Base-by-base conservation (phyloP, 1,140 invertebrate genomes). In the Paracyclopina nana region DNA sequence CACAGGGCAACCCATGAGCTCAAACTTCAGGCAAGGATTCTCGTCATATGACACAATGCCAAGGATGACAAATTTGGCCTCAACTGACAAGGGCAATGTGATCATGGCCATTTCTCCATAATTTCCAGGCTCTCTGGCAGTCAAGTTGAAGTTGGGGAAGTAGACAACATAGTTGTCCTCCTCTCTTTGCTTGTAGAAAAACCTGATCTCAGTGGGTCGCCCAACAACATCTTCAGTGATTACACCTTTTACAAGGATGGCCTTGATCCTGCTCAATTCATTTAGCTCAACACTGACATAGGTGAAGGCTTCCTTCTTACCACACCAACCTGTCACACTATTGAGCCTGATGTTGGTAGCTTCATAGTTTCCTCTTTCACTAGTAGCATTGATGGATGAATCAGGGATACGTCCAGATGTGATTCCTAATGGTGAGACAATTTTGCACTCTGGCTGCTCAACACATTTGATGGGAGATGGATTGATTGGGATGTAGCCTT, bases 71-170 rank as follows among this genome's bases (percentile, higher is more conserved):
- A 88, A 92, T 59, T 86, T 71, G 1, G 87, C 88, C 65, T 85
- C 77, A 1, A 95, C 83, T 55, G 82, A 87, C 65, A 86, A 84
- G 2, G 88, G 87, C 46, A 96, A 62, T 4, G 83, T 86, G 43
- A 95, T 92, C 80, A 92, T 90, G 2, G 90, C 85, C 29, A 95
- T 63, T 69, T 92, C 87, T 45, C 86, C 86, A 62, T 86, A 90
- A 62, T 90, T 91, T 56, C 87, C 87, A 22, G 86, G 84, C 63
- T 90, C 84, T 54, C 83, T 70, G 74, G 84, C 86, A 0, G 85
- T 90, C 20, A 91, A 63, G 63, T 90, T 92, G 61, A 91, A 91
- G 59, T 92, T 91, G 11, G 88, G 87, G 70, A 90, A 92, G 58
- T 94, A 94, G 0, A 92, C 84, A 6, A 92, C 85, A 59, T 91